phyloP scores from a whole-genome alignment of 1,140 invertebrate species.

The Leptinotarsa defecta region DNA sequence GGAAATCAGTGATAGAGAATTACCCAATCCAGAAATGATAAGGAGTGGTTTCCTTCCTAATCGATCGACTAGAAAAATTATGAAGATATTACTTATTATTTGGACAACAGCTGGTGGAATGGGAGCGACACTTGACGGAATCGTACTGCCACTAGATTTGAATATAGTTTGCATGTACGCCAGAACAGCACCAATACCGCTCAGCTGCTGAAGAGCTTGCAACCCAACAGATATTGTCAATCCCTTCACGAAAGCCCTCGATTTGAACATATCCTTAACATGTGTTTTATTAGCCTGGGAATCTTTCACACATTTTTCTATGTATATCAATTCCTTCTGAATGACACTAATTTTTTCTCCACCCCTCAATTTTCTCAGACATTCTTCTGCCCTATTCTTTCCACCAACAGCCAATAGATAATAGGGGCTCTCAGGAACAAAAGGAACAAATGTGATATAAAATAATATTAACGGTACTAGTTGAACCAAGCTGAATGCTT shows the following conservation, averaged over 20 bases:
- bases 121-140: slow-evolving; percentile 53
- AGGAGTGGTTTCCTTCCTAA: slow-evolving; percentile 54
- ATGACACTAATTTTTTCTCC: slow-evolving; percentile 52
- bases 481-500: slow-evolving; percentile 59
- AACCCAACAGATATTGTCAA: slow-evolving; percentile 72
- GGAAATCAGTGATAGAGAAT: slow-evolving; percentile 22
- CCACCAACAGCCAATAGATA: slow-evolving; percentile 35
- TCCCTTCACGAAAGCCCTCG: slow-evolving; percentile 63
- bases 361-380: slow-evolving; percentile 40
- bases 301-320: slow-evolving; percentile 58
- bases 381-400: slow-evolving; percentile 26
- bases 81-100: slow-evolving; percentile 24
- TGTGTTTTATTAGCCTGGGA: slow-evolving; percentile 40
- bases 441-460: slow-evolving; percentile 58
- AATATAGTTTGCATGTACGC: slow-evolving; percentile 80
- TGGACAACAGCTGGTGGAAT: slow-evolving; percentile 36
- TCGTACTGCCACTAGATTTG: slow-evolving; percentile 60
- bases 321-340: slow-evolving; percentile 62
- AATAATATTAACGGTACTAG: slow-evolving; percentile 58
- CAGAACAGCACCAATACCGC: slow-evolving; percentile 80
- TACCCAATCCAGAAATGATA: slow-evolving; percentile 31
- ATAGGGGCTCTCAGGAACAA: slow-evolving; percentile 77
- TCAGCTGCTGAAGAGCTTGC: slow-evolving; percentile 74
- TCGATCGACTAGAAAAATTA: slow-evolving; percentile 37
- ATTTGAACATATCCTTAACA: slow-evolving; percentile 61